Conservation (phyloP, 2,113 vertebrate species). For the Falco punctatus region DNA sequence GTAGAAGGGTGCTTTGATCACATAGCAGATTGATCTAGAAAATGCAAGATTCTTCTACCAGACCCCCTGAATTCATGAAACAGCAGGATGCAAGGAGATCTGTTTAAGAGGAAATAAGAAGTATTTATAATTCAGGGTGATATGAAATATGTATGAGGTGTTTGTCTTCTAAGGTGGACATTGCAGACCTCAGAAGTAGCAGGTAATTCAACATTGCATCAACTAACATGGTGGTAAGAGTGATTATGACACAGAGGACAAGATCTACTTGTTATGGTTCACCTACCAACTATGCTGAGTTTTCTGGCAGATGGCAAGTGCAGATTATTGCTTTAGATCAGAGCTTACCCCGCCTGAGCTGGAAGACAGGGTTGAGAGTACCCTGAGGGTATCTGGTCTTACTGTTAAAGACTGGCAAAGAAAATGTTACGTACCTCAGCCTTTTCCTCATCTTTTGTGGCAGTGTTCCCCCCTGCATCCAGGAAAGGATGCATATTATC, state of each 20-base stretch:
- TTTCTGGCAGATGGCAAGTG: not conserved
- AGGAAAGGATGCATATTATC: no score
- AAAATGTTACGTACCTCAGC: no score
- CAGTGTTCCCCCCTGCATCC: no score
- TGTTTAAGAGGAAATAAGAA: not conserved
- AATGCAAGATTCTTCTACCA: not conserved
- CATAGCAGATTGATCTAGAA: not conserved
- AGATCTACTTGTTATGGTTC: not conserved
- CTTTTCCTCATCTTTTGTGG: no score
- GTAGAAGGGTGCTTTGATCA: not conserved
- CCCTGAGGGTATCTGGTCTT: no score
- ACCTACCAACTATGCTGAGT: not conserved
- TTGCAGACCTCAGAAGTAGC: not conserved
- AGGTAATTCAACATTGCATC: not conserved
- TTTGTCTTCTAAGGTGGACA: not conserved
- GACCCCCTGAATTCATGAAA: not conserved
- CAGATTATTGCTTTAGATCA: not conserved
- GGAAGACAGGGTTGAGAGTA: no score
- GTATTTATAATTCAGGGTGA: not conserved
- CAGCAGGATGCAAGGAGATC: not conserved
- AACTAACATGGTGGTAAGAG: not conserved
- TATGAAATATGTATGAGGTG: not conserved
- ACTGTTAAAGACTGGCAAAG: no score
- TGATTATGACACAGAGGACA: not conserved
- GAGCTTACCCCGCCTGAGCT: no score